A percentile compares a stretch with the other conserved stretches of the same genome.
phyloP scores from a whole-genome alignment of 2,888 invertebrate species.

The Coleophora deauratella region DNA sequence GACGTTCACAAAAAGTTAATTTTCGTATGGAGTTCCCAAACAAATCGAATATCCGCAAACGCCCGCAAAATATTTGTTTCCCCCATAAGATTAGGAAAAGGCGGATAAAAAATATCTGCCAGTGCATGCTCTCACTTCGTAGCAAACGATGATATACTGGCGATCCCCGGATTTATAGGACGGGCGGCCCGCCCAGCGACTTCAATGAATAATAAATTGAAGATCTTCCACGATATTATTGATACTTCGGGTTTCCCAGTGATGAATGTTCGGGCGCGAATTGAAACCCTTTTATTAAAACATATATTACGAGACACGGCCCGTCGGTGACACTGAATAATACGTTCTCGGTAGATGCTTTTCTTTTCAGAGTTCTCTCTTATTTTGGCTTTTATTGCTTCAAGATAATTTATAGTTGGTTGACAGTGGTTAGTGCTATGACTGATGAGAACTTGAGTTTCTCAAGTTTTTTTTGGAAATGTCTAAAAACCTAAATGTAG shows the following conservation, averaged over 20 bases:
- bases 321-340: conserved; percentile 68
- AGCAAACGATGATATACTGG: conserved; percentile 64
- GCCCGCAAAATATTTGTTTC: conserved; percentile 23
- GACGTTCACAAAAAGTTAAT: no score
- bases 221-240: conserved; percentile 66
- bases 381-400: conserved; percentile 63
- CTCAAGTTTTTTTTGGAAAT: no score
- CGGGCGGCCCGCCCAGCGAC: conserved; percentile 48
- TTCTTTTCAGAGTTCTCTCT: conserved; percentile 48
- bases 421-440: conserved; percentile 31
- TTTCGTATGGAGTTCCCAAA: no score
- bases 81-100: conserved; percentile 29
- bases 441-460: no score
- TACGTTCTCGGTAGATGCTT: conserved; percentile 64
- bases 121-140: conserved; percentile 41
- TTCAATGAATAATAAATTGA: conserved; percentile 69
- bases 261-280: conserved; percentile 64
- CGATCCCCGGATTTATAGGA: conserved; percentile 60
- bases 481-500: no score
- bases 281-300: conserved; percentile 73
- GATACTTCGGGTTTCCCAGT: conserved; percentile 61
- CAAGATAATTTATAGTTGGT: conserved; percentile 53
- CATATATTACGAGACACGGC: conserved; percentile 69
- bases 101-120: conserved; percentile 42
- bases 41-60: neutral